Percentiles rank a stretch among this genome's conserved stretches.
phyloP scores from a whole-genome alignment of 1,140 invertebrate genomes.

The Acromyrmex heyeri region DNA sequence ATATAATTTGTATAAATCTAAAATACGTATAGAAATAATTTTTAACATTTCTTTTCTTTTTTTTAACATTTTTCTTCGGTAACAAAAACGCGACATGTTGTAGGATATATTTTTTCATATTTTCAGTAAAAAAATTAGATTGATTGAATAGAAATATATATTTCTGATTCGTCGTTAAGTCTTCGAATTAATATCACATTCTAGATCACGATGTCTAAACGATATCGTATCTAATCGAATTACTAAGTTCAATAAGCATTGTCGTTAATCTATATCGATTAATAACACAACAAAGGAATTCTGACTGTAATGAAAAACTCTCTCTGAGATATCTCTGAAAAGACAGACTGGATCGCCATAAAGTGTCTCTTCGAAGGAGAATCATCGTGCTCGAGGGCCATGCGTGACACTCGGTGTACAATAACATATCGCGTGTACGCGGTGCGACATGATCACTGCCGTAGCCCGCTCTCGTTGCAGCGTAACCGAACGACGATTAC shows the following conservation, averaged over 20 bases:
- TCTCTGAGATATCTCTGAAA: constrained; percentile 44
- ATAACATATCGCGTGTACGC: constrained; percentile 38
- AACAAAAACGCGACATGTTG: neutral
- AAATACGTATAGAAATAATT: neutral
- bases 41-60: no score
- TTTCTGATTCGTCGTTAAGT: neutral
- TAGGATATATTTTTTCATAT: neutral
- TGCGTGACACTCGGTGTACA: constrained; percentile 28
- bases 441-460: constrained; percentile 10
- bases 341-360: neutral
- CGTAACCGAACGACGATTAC: constrained; percentile 72
- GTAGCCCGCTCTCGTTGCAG: constrained; percentile 23
- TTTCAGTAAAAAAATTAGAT: neutral
- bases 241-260: neutral
- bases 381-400: constrained; percentile 3
- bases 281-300: neutral
- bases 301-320: neutral
- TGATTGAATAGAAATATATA: neutral
- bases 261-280: constrained; percentile 16
- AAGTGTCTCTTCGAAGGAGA: neutral
- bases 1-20: neutral
- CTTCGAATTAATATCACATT: neutral
- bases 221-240: neutral
- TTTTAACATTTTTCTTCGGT: neutral
- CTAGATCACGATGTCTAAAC: neutral